Conservation (phyloP, 2,888 invertebrate genomes). For the Lepetodrilus schrolli region DNA sequence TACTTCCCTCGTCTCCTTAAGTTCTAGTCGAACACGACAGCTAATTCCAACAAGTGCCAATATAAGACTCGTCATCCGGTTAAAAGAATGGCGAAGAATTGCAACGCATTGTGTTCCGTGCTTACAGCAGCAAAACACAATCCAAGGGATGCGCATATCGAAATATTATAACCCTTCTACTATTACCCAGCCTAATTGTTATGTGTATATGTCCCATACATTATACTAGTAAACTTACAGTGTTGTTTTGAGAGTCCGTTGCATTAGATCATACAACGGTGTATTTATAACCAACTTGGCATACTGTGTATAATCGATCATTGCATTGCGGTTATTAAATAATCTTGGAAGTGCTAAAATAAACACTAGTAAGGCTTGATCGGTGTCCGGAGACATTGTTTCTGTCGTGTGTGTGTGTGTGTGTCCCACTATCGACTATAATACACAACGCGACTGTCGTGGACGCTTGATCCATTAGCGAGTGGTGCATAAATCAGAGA, state of each 20-base stretch:
- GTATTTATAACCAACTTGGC: too few species aligned
- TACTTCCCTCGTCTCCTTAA: neutral
- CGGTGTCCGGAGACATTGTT: neutral
- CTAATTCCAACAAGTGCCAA: neutral
- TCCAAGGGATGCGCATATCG: constrained; percentile 10
- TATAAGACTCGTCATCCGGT: neutral
- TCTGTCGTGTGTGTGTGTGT: neutral
- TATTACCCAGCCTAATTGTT: constrained; percentile 6
- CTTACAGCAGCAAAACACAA: neutral
- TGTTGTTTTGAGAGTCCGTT: too few species aligned
- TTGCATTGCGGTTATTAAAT: neutral
- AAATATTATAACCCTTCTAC: constrained; percentile 18
- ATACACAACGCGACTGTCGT: neutral
- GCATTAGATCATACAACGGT: too few species aligned
- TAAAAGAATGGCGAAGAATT: neutral
- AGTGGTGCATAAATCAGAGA: neutral
- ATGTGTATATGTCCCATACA: too few species aligned
- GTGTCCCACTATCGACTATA: neutral
- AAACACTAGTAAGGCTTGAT: neutral
- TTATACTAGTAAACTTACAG: too few species aligned
- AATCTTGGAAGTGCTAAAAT: neutral
- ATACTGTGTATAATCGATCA: neutral
- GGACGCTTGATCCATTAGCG: neutral
- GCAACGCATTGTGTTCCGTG: neutral
- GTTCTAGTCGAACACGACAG: neutral